Percentiles rank a stretch among this genome's conserved stretches.
Conservation (phyloP, 2,113 vertebrate species). For the Strix aluco region DNA sequence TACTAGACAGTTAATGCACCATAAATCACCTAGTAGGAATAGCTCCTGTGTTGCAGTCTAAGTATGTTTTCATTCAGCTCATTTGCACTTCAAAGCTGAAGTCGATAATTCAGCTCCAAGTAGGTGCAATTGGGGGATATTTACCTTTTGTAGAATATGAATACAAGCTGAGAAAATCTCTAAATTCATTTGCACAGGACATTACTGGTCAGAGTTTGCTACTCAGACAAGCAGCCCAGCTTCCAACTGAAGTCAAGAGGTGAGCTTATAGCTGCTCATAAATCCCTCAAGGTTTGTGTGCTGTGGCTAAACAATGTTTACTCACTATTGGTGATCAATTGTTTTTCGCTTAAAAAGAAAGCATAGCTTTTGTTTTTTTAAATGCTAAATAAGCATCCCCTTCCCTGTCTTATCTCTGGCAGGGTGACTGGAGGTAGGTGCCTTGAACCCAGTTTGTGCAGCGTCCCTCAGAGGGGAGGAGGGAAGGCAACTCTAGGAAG, state of each 20-base stretch:
- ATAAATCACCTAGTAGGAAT: slow-evolving; percentile 67
- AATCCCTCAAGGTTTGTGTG: slow-evolving; percentile 23
- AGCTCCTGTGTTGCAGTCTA: slow-evolving; percentile 61
- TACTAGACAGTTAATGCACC: slow-evolving; percentile 70
- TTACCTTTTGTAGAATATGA: slow-evolving; percentile 72
- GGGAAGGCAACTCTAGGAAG: background rate
- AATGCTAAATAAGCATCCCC: background rate
- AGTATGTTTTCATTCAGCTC: slow-evolving; percentile 75
- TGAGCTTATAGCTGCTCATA: slow-evolving; percentile 29
- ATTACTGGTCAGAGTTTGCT: slow-evolving; percentile 38
- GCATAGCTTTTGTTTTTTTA: background rate
- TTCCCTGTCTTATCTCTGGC: background rate
- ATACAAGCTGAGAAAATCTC: slow-evolving; percentile 75
- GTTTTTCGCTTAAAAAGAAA: slow-evolving; percentile 53
- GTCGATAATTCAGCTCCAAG: slow-evolving; percentile 75
- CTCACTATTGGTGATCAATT: slow-evolving; percentile 53
- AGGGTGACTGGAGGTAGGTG: background rate
- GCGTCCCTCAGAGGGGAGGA: background rate
- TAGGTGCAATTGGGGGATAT: slow-evolving; percentile 72
- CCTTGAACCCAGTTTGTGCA: background rate
- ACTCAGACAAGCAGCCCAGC: background rate
- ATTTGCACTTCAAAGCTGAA: slow-evolving; percentile 82
- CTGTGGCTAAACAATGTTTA: slow-evolving; percentile 42
- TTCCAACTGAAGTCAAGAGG: slow-evolving; percentile 38
- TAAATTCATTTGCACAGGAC: slow-evolving; percentile 72